Percentiles rank a stretch among this genome's conserved stretches.
Evolutionary conservation across 2,797 vertebrate genomes (phyloP).

Genomic region (Oryzias sinensis): DNA sequence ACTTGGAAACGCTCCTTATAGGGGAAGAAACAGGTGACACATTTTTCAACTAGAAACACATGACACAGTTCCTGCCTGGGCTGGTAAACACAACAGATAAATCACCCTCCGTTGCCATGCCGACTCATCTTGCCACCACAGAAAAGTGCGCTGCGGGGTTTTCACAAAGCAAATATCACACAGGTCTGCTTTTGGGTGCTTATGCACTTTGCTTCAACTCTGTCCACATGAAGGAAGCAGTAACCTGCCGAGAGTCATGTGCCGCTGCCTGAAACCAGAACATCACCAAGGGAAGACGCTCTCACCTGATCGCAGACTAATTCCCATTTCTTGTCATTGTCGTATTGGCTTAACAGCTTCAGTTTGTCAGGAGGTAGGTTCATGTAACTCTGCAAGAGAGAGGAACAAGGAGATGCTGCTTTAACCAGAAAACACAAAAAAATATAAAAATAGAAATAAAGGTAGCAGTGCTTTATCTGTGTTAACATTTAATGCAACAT

Average conservation of each 20-base stretch:
- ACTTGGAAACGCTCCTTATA: constrained; percentile 94
- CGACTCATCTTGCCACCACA: constrained; percentile 41
- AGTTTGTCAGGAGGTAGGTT: constrained; percentile 96
- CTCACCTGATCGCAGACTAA: constrained; percentile 93
- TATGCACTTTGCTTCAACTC: constrained; percentile 15
- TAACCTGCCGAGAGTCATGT: neutral
- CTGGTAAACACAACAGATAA: constrained; percentile 21
- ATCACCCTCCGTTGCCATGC: constrained; percentile 55
- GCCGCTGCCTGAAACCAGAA: neutral
- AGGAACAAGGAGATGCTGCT: neutral
- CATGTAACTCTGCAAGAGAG: constrained; percentile 85
- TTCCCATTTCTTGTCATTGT: constrained; percentile 98
- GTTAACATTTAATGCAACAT: too few relatives aligned
- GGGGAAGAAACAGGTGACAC: constrained; percentile 1
- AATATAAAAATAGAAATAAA: neutral
- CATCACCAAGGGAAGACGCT: neutral
- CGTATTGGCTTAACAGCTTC: constrained; percentile 87
- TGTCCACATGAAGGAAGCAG: neutral
- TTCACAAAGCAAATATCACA: constrained; percentile 15
- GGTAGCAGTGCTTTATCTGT: too few relatives aligned
- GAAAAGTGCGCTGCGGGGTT: constrained; percentile 26
- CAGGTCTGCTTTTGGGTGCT: neutral
- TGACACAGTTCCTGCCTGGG: constrained; percentile 8
- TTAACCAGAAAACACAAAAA: neutral
- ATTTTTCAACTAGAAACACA: neutral